Base-by-base conservation (phyloP, 2,888 invertebrate species). In the Homarus gammarus region DNA sequence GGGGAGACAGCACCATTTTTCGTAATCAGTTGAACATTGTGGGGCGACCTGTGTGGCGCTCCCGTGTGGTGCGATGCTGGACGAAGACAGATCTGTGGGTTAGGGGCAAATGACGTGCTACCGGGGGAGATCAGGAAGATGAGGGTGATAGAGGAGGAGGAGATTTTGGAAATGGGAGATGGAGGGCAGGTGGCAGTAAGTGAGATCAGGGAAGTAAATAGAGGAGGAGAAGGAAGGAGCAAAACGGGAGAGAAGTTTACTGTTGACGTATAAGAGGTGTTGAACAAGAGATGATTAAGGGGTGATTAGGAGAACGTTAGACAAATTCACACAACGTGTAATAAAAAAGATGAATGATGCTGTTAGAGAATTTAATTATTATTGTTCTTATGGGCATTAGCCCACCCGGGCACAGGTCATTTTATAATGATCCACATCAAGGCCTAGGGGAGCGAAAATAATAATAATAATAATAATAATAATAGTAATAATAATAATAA, bases 21-120 rank as follows among this genome's bases (percentile, higher is more conserved):
- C 86, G 86, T 86, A 86, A 86, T 86, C 86, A 86, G 70, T 36
- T 51, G 51, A 86, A 86, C 86, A 86, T 86, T 86, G 86, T 86
- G 78, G 77, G 49, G 51, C 56, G 85, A 75, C 75, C 61, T 84
- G 84, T 84, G 84, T 84, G 84, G 75, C 61, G 73, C 75, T 75
- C 61, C 84, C 61, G 75, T 75, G 61, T 61, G 73, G 75, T 38
- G 31, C 22, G 33, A 27, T 56, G 64, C 33, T n/a, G 2, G 83
- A 85, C 44, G 64, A 85, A 77, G 85, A 85, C 49, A 77, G 77
- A 85, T 85, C 40, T 75, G 61, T 22, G 33, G 61, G 61, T 27
- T 40, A 40, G 44, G 31, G 64, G 31, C 22, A 38, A 33, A 38
- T 85, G 85, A 85, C 75, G 40, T 22, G 49, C 1, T 22, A 0